Base-by-base conservation (phyloP, 2,888 invertebrate genomes). In the Zaprionus bogoriensis region DNA sequence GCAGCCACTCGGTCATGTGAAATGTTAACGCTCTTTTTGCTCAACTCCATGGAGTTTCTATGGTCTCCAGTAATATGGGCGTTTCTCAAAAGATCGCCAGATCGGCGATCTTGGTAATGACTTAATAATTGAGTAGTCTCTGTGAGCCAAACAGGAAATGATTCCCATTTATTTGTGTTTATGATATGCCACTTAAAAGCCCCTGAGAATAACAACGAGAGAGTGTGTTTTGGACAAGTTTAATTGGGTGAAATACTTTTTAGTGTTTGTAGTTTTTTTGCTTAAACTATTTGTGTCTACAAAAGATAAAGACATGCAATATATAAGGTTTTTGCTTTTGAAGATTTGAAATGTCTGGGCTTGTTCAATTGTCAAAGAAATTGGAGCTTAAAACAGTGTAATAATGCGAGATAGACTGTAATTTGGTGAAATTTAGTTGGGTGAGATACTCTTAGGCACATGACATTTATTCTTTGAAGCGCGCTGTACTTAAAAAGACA, bases 51-150 rank as follows among this genome's bases (percentile, higher is more conserved):
- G 27, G 19, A 45, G 38, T 47, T 42, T 30, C 19, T 42, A n/a
- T n/a, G n/a, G n/a, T n/a, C 30, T 12, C 19, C 14, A 57, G 17
- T 59, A 45, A 58, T 45, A 36, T 32, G 54, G 74, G 65, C 57
- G 69, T 66, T 66, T 47, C 58, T 36, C 9, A 14, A 46, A 12
- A 54, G 50, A 46, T 44, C 47, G 55, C 23, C 30, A 42, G 22
- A 45, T 41, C 41, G 51, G 36, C 39, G 51, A 50, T 55, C 39
- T 50, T 20, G 30, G 54, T 84, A 80, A 80, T 81, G 82, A 64
- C 75, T 81, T 81, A 75, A 75, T 80, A 81, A 84, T 84, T 81
- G 79, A 55, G 58, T 50, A 59, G 61, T 22, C 17, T 17, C 3
- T 39, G 23, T 12, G 17, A 60, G 28, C n/a, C 4, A 41, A 3